Evolutionary conservation across 2,113 vertebrate genomes (phyloP).

Genomic region (Hemiprocne comata): DNA sequence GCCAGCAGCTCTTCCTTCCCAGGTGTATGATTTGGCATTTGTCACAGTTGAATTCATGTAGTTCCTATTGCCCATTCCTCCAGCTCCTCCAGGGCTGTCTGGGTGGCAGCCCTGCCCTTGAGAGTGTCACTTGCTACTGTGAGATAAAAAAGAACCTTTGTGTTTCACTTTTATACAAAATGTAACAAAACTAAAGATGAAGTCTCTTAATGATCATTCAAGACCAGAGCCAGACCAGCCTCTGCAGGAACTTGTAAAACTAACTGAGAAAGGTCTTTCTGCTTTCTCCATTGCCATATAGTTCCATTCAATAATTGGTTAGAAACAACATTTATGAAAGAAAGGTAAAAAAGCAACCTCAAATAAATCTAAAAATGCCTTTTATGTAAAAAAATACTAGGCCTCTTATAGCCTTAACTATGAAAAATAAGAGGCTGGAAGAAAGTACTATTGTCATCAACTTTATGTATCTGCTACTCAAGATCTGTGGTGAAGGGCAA

Average conservation of each 20-base stretch:
- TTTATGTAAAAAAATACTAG: background rate
- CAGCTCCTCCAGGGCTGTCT: background rate
- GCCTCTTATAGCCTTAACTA: background rate
- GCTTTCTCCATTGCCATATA: background rate
- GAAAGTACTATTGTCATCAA: background rate
- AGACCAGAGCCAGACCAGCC: background rate
- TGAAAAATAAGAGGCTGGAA: background rate
- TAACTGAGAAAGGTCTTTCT: background rate
- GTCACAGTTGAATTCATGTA: background rate
- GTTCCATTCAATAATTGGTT: background rate
- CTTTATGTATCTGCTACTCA: background rate
- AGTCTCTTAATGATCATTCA: background rate
- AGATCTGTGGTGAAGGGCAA: background rate
- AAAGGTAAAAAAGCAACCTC: background rate
- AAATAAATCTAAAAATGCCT: background rate
- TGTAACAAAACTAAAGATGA: background rate
- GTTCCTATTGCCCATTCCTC: rapidly evolving
- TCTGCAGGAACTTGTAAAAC: background rate
- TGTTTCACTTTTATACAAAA: background rate
- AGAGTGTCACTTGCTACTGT: background rate
- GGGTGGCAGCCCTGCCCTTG: background rate
- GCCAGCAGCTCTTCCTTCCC: background rate
- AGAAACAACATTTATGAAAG: background rate
- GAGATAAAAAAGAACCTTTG: background rate
- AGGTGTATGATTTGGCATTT: background rate